A percentile compares a stretch with the other conserved stretches of the same genome.
phyloP scores from a whole-genome alignment of 2,888 invertebrate genomes.

The Nemurella pictetii region DNA sequence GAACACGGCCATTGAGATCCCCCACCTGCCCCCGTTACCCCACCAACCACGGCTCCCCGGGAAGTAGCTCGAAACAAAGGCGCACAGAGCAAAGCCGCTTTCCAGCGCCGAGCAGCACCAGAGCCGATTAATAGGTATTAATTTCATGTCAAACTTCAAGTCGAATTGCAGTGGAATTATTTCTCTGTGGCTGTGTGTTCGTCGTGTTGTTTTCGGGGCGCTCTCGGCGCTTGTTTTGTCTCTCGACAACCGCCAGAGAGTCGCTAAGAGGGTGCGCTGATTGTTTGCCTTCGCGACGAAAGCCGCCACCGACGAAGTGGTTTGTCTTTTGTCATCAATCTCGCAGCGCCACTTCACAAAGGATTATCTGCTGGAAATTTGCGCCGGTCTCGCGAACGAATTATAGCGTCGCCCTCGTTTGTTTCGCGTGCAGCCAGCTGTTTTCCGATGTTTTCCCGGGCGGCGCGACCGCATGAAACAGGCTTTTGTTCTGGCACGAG shows the following conservation, averaged over 20 bases:
- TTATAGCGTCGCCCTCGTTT: background rate
- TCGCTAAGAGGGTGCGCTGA: background rate
- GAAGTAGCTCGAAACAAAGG: background rate
- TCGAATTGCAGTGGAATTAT: background rate
- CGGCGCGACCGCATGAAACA: too few relatives aligned
- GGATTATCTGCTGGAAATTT: background rate
- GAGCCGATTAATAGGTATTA: background rate
- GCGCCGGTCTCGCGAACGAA: background rate
- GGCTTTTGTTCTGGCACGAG: too few relatives aligned
- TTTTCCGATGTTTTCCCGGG: too few relatives aligned
- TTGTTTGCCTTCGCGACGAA: background rate
- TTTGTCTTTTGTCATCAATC: background rate
- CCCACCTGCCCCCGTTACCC: background rate
- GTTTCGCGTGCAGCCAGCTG: too few relatives aligned
- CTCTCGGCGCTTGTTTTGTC: background rate
- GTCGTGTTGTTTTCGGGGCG: background rate
- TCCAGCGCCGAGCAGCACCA: background rate
- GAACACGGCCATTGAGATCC: background rate
- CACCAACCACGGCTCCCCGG: background rate
- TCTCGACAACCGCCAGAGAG: too few relatives aligned
- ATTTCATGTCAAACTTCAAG: background rate
- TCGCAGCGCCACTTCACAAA: background rate
- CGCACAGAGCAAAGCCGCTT: background rate
- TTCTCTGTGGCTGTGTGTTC: background rate
- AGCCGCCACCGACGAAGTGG: too few relatives aligned